These are phyloP conservation scores for Heliconius eleuchia DNA, from an alignment of 1,140 invertebrate species.

Conservation along the genomic window DNA sequence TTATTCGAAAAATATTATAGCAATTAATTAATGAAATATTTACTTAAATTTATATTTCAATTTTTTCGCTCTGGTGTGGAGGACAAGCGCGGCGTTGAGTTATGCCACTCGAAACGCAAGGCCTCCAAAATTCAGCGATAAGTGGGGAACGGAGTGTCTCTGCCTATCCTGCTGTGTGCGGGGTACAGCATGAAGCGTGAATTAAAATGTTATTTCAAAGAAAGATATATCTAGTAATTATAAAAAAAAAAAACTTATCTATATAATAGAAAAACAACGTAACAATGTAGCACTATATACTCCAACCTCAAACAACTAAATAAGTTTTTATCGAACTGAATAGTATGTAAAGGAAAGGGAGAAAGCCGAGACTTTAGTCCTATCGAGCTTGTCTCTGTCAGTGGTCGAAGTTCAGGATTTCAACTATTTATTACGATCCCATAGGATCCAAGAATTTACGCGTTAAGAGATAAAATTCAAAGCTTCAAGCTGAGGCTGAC, in stretches of 20 bases:
- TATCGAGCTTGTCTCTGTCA: slow-evolving; percentile 66
- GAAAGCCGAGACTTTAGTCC: slow-evolving; percentile 58
- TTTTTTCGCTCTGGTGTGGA: no score
- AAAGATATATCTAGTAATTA: no score
- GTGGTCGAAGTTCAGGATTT: slow-evolving; percentile 74
- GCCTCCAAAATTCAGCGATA: no score
- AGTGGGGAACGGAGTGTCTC: no score
- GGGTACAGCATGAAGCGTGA: no score
- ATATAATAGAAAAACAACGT: background rate
- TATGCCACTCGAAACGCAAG: no score
- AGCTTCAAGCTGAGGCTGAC: slow-evolving; percentile 31
- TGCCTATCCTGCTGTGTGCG: no score
- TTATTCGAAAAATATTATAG: no score
- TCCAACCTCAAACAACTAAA: slow-evolving; percentile 34
- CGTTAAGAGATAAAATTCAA: slow-evolving; percentile 61
- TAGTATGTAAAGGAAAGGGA: slow-evolving; percentile 42
- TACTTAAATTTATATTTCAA: no score
- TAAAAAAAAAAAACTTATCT: background rate
- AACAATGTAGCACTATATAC: background rate
- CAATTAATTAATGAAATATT: no score
- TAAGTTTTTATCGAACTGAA: slow-evolving; percentile 51
- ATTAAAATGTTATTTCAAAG: no score
- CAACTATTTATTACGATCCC: slow-evolving; percentile 75
- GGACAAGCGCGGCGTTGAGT: no score
- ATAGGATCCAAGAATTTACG: slow-evolving; percentile 70